Base-by-base conservation (phyloP, 53 echinoderm and acorn worm genomes). In the Apostichopus leukothele region DNA sequence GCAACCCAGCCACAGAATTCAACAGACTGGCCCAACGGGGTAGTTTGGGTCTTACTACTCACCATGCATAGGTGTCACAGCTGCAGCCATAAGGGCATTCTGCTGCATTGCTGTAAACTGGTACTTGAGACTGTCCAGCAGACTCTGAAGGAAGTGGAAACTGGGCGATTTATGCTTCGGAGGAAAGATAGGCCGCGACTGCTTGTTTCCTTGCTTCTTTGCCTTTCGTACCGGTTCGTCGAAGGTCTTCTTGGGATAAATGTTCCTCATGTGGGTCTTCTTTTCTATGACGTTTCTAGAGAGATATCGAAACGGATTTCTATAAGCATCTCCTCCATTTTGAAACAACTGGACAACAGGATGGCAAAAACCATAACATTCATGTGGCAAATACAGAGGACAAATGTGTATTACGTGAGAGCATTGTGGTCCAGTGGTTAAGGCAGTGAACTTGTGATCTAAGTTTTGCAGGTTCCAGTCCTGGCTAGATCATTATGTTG, bases 31-130 rank as follows among this genome's bases (percentile, higher is more conserved):
- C 39, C 3, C 39, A 39, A 3, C 39, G 3, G 39, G 39, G 39
- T 39, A 39, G 3, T 39, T 39, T 39, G 39, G 39, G 39, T 0
- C 3, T 39, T 3, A 3, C 1, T 84, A 75, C 92, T 92, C 53
- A 98, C 99, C 99, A 91, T 96, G 94, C 94, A 98, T 95, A 9
- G 99, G 99, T 12, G 95, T 96, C 16, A 89, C 89, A 0, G 91
- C 88, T 3, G 99, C 93, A 66, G 93, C 99, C 54, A 88, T 83
- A 1, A 98, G 90, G 51, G 95, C 86, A 59, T 98, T 98, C 83
- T 61, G 67, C 71, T 91, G 74, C 18, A 91, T 90, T 86, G 93
- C 92, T 66, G 93, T 88, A 54, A 93, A 92, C 88, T 98, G 99
- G 86, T 87, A 93, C 13, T 52, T 88, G 1, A 98, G 91, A 25